Evolutionary conservation across 35 echinoderm and acorn worm genomes (phyloP).

Genomic region (Ptychodera flava): DNA sequence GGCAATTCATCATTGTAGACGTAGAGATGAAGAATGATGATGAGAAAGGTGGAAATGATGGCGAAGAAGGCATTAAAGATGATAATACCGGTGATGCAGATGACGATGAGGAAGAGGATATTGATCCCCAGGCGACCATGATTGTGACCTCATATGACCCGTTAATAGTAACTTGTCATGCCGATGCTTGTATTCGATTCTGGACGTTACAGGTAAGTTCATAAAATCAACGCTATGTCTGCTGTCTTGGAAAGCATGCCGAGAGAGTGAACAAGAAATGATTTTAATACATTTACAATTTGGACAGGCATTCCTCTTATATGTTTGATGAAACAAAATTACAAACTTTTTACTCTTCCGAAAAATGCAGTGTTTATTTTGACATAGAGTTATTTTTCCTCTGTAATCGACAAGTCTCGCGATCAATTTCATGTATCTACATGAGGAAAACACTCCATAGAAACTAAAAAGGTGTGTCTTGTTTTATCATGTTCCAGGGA

Average conservation of each 20-base stretch:
- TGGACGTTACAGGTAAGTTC: conserved; percentile 78
- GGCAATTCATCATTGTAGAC: too few species aligned
- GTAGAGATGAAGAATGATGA: conserved; percentile 2
- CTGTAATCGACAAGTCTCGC: too few species aligned
- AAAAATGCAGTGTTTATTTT: too few species aligned
- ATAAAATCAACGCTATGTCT: not conserved
- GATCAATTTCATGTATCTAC: too few species aligned
- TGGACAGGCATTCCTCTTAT: not conserved
- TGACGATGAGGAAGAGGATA: conserved; percentile 13
- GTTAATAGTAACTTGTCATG: conserved; percentile 67
- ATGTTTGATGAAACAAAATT: not conserved
- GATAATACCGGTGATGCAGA: conserved; percentile 10
- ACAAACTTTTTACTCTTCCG: not conserved
- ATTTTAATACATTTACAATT: too few species aligned
- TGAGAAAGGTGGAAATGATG: conserved; percentile 10
- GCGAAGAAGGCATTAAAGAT: not conserved
- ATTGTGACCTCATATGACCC: conserved; percentile 67
- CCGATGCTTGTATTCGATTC: conserved; percentile 77
- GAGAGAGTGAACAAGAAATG: too few species aligned
- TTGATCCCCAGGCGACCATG: conserved; percentile 65
- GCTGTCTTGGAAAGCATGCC: too few species aligned
- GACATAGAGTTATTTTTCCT: too few species aligned
- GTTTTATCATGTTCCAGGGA: conserved; percentile 42
- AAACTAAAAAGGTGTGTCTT: too few species aligned
- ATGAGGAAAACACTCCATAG: too few species aligned